phyloP scores from a whole-genome alignment of 2,888 invertebrate genomes.

The Plebejus anna region DNA sequence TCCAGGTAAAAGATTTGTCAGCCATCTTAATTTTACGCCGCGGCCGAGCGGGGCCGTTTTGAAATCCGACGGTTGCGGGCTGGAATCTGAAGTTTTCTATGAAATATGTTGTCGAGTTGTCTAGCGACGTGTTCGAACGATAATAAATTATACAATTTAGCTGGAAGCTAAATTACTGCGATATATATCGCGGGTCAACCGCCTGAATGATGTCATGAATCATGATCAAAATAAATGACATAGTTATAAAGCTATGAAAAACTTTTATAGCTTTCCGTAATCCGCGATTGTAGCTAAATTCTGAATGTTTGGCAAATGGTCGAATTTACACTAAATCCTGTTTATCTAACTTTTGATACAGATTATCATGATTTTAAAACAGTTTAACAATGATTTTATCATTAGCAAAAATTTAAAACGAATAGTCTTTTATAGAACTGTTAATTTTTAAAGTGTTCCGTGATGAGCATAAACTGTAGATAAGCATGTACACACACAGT shows the following conservation, averaged over 20 bases:
- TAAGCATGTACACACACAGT: too few species aligned
- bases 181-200: slow-evolving; percentile 7
- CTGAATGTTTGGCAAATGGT: slow-evolving; percentile 1
- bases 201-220: slow-evolving; percentile 17
- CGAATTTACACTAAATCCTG: not conserved
- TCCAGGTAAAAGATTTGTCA: slow-evolving; percentile 33
- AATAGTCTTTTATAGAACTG: too few species aligned
- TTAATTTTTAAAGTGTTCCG: too few species aligned
- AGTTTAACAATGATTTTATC: not conserved
- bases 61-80: not conserved
- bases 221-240: slow-evolving; percentile 22
- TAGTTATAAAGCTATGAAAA: slow-evolving; percentile 16
- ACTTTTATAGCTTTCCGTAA: slow-evolving; percentile 15
- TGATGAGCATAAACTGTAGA: too few species aligned
- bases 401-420: not conserved
- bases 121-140: not conserved
- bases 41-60: not conserved
- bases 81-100: not conserved
- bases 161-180: not conserved
- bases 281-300: slow-evolving; percentile 3
- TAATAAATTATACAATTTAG: slow-evolving; percentile 17
- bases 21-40: slow-evolving; percentile 12
- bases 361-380: not conserved
- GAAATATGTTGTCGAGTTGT: not conserved
- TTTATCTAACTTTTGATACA: not conserved